A percentile compares a stretch with the other conserved stretches of the same genome.
phyloP scores from a whole-genome alignment of 1,140 invertebrate genomes.

The Macrotrachela quadricornifera region DNA sequence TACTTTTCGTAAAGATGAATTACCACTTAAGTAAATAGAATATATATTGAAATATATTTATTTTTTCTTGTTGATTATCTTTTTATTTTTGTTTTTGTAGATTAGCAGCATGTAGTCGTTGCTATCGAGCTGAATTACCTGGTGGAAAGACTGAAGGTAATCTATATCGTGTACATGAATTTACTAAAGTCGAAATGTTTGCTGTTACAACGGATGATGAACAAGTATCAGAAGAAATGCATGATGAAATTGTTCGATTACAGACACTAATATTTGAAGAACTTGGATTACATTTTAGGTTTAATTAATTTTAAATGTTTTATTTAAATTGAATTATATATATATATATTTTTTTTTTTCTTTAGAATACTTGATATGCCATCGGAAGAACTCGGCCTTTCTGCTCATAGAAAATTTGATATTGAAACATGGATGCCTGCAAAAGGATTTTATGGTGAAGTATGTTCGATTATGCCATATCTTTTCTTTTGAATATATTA shows the following conservation, averaged over 20 bases:
- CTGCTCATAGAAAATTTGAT: slow-evolving; percentile 79
- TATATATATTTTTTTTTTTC: neutral
- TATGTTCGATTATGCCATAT: neutral
- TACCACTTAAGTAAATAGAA: slow-evolving; percentile 1
- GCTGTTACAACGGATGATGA: slow-evolving; percentile 41
- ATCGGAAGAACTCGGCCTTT: slow-evolving; percentile 63
- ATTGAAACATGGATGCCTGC: slow-evolving; percentile 93
- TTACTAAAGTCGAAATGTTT: slow-evolving; percentile 91
- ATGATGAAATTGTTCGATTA: slow-evolving; percentile 50
- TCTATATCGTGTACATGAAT: slow-evolving; percentile 63
- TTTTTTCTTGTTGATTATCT: no score
- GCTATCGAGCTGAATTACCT: slow-evolving; percentile 71
- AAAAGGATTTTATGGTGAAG: slow-evolving; percentile 55
- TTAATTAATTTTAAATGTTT: neutral
- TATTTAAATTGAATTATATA: neutral
- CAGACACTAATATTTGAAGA: slow-evolving; percentile 52
- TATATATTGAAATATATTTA: neutral
- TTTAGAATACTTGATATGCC: slow-evolving; percentile 62
- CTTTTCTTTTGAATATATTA: neutral
- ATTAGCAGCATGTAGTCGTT: slow-evolving; percentile 33
- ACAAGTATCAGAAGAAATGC: slow-evolving; percentile 42
- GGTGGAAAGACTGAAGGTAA: slow-evolving; percentile 53
- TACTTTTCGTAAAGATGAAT: neutral
- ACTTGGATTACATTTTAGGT: slow-evolving; percentile 50
- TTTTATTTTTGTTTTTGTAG: neutral